Evolutionary conservation across 2,113 vertebrate genomes (phyloP), one percentile per base, ranked within the genome.

Genomic region (Geothlypis trichas): DNA sequence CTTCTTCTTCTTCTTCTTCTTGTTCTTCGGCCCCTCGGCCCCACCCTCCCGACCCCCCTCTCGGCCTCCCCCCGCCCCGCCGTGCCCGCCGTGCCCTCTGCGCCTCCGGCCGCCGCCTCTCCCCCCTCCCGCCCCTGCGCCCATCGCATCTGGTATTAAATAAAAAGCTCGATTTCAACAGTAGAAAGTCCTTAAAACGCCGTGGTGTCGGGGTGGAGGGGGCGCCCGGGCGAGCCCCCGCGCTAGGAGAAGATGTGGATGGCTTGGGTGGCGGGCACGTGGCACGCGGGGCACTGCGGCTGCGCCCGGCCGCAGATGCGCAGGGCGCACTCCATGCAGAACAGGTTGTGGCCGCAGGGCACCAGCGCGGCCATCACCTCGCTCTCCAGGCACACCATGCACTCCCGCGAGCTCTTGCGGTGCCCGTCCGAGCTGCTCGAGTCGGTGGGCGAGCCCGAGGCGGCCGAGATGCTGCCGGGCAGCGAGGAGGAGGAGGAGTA

Each of bases 161-260:
- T 96, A 94, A 94, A 96, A 96, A 92, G 73, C 54, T 92, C 13
- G 22, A 85, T 90, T 89, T 35, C 11, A 91, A 94, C 86, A 57
- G 71, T 94, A 94, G 23, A 3, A 44, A 80, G 81, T 95, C 90
- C 76, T 79, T 68, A 89, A 79, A 95, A 91, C 89, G 92, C 93
- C 5, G 42, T 16, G 65, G 62, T 49, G 65, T 31, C 8, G 78
- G 84, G 78, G 72, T 28, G 59, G 87, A 28, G 59, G 73, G 21
- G 59, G n/a, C 28, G 58, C 14, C 33, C 10, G 0, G 26, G 19
- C 8, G 6, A n/a, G 52, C 24, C 19, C 39, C 52, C 42, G 11
- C 82, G 97, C 98, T 99, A 99, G n/a, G 99, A 99, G 98, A 99
- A 99, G 98, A 99, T 99, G 97, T 99, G 99, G 95, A 99, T 99